Conservation (phyloP, 2,113 vertebrate genomes). For the Propithecus coquereli region DNA sequence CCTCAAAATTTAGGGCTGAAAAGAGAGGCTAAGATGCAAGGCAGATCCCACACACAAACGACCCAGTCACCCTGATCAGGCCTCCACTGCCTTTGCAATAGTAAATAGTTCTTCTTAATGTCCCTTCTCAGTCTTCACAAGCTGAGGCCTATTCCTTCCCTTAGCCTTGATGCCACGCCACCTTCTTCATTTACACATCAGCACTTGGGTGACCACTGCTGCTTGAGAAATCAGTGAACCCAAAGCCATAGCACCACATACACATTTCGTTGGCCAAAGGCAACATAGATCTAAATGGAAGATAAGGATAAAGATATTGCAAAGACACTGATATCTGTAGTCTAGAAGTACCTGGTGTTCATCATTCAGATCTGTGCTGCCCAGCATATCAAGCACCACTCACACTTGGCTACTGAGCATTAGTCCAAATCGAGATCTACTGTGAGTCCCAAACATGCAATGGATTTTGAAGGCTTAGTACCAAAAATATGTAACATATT, state of each 20-base stretch:
- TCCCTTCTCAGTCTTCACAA: neutral
- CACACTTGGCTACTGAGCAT: neutral
- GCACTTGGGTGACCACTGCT: neutral
- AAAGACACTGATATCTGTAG: neutral
- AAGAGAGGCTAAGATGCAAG: neutral
- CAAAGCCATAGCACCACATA: neutral
- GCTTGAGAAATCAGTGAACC: neutral
- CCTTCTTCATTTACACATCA: neutral
- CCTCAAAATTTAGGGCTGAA: neutral
- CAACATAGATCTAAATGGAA: neutral
- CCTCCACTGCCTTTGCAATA: fast-evolving
- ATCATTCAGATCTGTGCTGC: neutral
- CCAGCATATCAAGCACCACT: neutral
- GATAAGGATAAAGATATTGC: neutral
- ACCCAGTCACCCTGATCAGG: fast-evolving
- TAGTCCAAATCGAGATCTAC: neutral
- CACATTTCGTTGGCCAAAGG: neutral
- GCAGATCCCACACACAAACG: fast-evolving
- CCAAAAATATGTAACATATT: neutral
- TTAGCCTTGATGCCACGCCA: neutral
- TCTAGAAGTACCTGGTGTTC: neutral
- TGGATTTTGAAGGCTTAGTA: neutral
- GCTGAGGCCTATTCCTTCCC: fast-evolving
- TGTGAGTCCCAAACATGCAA: neutral
- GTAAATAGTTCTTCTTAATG: too few species aligned